These are phyloP conservation scores for Gadus macrocephalus DNA, from an alignment of 2,113 vertebrate species.

Conservation along the genomic window DNA sequence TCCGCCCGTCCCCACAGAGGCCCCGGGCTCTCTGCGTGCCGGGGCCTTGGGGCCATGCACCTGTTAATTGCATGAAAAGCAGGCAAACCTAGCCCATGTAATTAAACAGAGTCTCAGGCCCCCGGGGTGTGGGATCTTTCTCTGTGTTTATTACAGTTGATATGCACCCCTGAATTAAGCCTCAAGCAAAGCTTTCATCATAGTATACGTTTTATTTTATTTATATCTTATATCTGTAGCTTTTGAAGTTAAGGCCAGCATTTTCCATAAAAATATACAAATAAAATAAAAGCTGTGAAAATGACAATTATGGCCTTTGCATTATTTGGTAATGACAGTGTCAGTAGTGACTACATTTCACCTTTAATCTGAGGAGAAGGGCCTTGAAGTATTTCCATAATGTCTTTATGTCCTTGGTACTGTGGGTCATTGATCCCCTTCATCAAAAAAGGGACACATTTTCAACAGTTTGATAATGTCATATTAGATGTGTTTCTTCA, in stretches of 20 bases:
- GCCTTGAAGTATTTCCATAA: background rate
- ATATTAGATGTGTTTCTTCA: no score
- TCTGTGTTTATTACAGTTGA: constrained; percentile 37
- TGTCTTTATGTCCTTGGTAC: background rate
- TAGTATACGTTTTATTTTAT: no score
- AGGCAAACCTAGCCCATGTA: constrained; percentile 37
- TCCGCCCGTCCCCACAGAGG: background rate
- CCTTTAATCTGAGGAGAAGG: background rate
- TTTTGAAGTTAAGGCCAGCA: no score
- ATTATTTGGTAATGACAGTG: no score
- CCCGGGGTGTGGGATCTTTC: constrained; percentile 21
- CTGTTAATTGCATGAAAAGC: constrained; percentile 48
- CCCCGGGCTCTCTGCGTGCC: constrained; percentile 42
- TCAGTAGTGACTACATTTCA: no score
- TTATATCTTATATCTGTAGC: no score
- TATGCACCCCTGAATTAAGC: constrained; percentile 18
- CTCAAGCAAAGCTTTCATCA: no score
- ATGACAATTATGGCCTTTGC: no score
- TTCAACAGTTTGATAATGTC: no score
- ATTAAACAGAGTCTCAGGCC: constrained; percentile 43
- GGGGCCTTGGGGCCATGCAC: constrained; percentile 30
- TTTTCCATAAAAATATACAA: no score
- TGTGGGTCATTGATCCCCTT: constrained; percentile 28
- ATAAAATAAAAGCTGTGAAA: no score
- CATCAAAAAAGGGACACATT: background rate